phyloP scores from a whole-genome alignment of 2,888 invertebrate species.

The Ischnura elegans region DNA sequence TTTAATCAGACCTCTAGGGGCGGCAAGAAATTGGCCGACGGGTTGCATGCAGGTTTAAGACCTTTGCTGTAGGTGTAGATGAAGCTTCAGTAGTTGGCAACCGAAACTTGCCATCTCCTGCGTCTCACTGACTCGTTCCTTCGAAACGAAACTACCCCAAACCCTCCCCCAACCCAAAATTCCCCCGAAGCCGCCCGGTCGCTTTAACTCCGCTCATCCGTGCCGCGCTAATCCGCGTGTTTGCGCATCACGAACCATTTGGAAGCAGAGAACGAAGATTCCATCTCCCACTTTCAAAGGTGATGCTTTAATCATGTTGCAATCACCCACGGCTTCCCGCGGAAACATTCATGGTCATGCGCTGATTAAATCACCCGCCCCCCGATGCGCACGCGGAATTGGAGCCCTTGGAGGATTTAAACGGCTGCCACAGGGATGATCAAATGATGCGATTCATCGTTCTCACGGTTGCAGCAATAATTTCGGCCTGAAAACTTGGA shows the following conservation, averaged over 20 bases:
- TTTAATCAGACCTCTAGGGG: too few species aligned
- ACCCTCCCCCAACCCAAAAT: too few species aligned
- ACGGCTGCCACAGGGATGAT: neutral
- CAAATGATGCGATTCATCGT: neutral
- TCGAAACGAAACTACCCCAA: too few species aligned
- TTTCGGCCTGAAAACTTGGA: too few species aligned
- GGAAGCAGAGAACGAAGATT: neutral
- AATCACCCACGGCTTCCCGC: neutral
- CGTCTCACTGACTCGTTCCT: too few species aligned
- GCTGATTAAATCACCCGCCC: neutral
- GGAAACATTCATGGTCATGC: neutral
- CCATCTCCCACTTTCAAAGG: neutral
- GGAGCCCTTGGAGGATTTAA: neutral
- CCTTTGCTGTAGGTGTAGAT: too few species aligned
- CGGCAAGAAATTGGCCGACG: too few species aligned
- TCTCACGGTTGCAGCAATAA: neutral
- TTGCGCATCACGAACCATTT: constrained; percentile 25
- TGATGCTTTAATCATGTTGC: constrained; percentile 21
- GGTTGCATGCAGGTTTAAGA: too few species aligned
- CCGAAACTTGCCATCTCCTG: too few species aligned
- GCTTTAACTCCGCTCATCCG: constrained; percentile 13
- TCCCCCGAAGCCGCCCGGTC: too few species aligned
- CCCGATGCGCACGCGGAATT: neutral
- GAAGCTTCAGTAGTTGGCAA: too few species aligned
- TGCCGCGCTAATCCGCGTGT: constrained; percentile 11